Evolutionary conservation across 2,888 invertebrate species (phyloP).

Genomic region (Oithona nana): DNA sequence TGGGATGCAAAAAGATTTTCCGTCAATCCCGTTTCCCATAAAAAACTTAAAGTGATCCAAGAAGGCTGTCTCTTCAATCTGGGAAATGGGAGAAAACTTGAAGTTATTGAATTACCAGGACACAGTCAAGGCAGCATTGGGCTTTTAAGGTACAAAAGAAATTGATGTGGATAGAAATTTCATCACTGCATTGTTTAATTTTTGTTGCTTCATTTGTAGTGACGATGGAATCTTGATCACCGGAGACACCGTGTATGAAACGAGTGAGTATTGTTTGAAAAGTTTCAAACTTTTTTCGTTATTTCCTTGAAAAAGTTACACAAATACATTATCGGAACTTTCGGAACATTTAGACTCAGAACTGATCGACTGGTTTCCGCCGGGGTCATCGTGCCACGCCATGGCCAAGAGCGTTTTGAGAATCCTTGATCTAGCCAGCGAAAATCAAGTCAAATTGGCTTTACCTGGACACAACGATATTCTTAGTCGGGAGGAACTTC

Average conservation of each 20-base stretch:
- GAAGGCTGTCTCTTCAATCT: background rate
- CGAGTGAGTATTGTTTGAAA: too few relatives aligned
- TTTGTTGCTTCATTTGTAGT: too few relatives aligned
- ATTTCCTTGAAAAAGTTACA: too few relatives aligned
- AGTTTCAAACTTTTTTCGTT: too few relatives aligned
- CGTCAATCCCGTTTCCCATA: background rate
- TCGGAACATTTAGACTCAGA: too few relatives aligned
- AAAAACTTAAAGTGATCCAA: background rate
- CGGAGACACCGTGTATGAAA: slow-evolving; percentile 1
- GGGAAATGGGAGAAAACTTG: too few relatives aligned
- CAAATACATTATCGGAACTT: too few relatives aligned
- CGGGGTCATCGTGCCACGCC: background rate
- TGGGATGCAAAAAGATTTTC: background rate
- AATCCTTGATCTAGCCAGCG: background rate
- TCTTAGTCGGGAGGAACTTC: background rate
- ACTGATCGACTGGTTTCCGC: slow-evolving; percentile 1
- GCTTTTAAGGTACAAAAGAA: too few relatives aligned
- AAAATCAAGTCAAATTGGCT: background rate
- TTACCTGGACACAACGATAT: background rate
- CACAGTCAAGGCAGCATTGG: too few relatives aligned
- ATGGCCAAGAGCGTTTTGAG: background rate
- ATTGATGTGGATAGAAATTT: too few relatives aligned
- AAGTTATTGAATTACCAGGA: too few relatives aligned
- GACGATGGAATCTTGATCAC: background rate
- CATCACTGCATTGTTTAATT: too few relatives aligned